These are phyloP conservation scores for Callocephalon fimbriatum DNA, from an alignment of 2,113 vertebrate species.

Conservation along the genomic window DNA sequence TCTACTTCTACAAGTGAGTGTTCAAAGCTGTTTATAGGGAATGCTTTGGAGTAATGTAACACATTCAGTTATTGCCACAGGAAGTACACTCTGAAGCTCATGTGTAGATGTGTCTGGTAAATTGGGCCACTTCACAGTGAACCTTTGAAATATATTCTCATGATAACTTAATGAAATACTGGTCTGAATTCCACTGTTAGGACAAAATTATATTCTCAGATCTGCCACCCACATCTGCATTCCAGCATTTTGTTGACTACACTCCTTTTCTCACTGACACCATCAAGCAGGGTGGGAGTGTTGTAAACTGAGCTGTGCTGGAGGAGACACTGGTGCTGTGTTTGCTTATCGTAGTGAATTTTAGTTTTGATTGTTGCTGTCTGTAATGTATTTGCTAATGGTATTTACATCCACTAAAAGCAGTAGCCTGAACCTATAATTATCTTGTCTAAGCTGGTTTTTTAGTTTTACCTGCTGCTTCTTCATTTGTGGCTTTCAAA, in stretches of 20 bases:
- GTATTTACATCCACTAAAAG: background rate
- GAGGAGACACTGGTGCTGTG: background rate
- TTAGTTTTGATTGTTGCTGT: background rate
- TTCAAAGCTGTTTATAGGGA: background rate
- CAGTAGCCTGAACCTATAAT: background rate
- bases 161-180: background rate
- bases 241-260: background rate
- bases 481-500: background rate
- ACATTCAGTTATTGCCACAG: background rate
- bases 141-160: background rate
- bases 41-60: background rate
- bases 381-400: background rate
- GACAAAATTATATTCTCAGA: background rate
- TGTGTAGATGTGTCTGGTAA: background rate
- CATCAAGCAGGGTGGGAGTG: background rate
- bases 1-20: conserved; percentile 99
- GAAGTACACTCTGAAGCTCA: rapidly evolving
- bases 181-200: background rate
- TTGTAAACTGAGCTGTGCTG: background rate
- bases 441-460: background rate
- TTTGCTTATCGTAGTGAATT: background rate
- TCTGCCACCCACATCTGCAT: background rate
- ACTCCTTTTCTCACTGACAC: background rate
- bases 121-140: background rate
- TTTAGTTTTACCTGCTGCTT: background rate